phyloP scores from a whole-genome alignment of 2,797 vertebrate genomes.

The Pseudomugil gertrudae region DNA sequence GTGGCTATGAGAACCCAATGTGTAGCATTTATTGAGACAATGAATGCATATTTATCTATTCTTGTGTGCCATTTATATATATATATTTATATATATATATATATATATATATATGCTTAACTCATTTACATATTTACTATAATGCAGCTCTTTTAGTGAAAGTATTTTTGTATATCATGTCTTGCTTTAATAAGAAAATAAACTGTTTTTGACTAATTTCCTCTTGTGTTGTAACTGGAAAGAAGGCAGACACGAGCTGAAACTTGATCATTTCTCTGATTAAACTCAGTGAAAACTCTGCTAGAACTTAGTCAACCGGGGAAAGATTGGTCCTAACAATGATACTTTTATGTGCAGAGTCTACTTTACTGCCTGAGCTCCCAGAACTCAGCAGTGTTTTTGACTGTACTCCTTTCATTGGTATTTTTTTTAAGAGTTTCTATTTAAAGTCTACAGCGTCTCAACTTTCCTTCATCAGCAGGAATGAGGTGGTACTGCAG shows the following conservation, averaged over 20 bases:
- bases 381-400: not conserved
- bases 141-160: too few relatives aligned
- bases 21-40: slow-evolving; percentile 81
- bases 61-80: slow-evolving; percentile 27
- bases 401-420: slow-evolving; percentile 23
- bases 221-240: not conserved
- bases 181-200: slow-evolving; percentile 2
- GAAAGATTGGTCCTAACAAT: slow-evolving; percentile 12
- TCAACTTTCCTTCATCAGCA: not conserved
- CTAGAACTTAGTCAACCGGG: not conserved
- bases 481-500: not conserved
- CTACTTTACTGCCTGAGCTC: slow-evolving; percentile 55
- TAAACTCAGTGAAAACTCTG: not conserved
- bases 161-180: slow-evolving; percentile 4
- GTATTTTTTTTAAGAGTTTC: not conserved
- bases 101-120: too few relatives aligned
- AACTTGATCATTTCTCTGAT: slow-evolving; percentile 1
- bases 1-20: slow-evolving; percentile 78
- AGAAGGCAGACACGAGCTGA: not conserved
- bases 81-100: too few relatives aligned
- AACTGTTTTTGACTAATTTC: not conserved
- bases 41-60: slow-evolving; percentile 15
- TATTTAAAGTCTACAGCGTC: slow-evolving; percentile 26
- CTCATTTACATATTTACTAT: too few relatives aligned
- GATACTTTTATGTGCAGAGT: slow-evolving; percentile 50